Conservation (phyloP, 2,888 invertebrate genomes). For the Agrotis ipsilon region DNA sequence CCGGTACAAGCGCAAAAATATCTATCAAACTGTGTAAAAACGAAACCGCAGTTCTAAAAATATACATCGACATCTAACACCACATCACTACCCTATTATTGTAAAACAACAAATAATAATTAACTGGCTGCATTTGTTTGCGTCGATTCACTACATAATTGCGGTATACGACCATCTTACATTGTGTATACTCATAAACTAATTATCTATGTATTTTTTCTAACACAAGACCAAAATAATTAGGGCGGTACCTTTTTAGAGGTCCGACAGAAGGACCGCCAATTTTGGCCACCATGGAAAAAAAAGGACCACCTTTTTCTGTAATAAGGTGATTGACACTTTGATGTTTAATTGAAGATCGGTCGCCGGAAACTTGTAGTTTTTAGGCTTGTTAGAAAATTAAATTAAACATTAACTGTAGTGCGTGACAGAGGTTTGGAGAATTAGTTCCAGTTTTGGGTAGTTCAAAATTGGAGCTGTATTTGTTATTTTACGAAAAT, state of each 20-base stretch:
- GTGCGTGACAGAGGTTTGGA: constrained; percentile 25
- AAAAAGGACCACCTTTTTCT: constrained; percentile 75
- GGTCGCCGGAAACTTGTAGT: constrained; percentile 68
- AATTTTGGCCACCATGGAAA: constrained; percentile 74
- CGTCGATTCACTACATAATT: constrained; percentile 85
- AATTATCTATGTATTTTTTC: constrained; percentile 82
- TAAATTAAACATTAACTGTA: constrained; percentile 48
- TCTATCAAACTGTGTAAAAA: too few species aligned
- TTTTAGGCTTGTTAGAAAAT: constrained; percentile 47
- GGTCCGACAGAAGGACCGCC: constrained; percentile 67
- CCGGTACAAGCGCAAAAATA: neutral
- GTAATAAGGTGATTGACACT: constrained; percentile 89
- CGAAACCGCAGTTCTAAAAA: constrained; percentile 16
- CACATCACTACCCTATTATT: constrained; percentile 69
- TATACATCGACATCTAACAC: constrained; percentile 41
- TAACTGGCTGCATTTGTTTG: constrained; percentile 84
- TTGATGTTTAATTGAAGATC: constrained; percentile 78
- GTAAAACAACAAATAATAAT: constrained; percentile 79
- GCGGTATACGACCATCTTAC: constrained; percentile 79
- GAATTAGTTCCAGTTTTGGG: neutral
- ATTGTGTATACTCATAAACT: constrained; percentile 89
- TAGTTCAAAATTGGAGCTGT: neutral
- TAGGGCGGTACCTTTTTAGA: constrained; percentile 79
- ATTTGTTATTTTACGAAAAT: constrained; percentile 20
- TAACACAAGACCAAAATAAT: constrained; percentile 73